A percentile compares a stretch with the other conserved stretches of the same genome.
These are phyloP conservation scores for Corapipo altera DNA, from an alignment of 2,113 vertebrate genomes.

Conservation along the genomic window DNA sequence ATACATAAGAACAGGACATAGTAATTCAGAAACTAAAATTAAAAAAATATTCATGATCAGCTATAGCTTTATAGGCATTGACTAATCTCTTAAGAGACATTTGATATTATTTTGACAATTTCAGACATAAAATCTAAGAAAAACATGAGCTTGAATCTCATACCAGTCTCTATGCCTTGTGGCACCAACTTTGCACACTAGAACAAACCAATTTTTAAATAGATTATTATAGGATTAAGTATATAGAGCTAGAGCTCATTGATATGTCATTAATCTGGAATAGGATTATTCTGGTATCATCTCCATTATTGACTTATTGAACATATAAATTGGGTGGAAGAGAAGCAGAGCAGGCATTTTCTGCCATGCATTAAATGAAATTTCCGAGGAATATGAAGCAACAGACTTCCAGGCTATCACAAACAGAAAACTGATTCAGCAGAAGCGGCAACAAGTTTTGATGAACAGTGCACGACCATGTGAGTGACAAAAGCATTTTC, in stretches of 20 bases:
- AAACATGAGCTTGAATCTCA: background rate
- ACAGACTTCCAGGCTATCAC: background rate
- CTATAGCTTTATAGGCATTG: background rate
- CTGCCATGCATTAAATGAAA: background rate
- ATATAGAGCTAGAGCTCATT: background rate
- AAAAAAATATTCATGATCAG: background rate
- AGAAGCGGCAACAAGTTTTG: background rate
- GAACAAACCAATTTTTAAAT: background rate
- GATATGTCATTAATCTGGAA: background rate
- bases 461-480: background rate
- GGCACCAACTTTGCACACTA: background rate
- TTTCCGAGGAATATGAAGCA: background rate
- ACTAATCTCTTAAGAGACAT: background rate
- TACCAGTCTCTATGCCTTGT: background rate
- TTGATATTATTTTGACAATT: background rate
- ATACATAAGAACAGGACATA: background rate
- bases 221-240: background rate
- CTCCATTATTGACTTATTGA: background rate
- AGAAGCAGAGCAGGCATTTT: background rate
- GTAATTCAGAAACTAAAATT: background rate
- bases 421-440: background rate
- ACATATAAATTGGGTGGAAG: background rate
- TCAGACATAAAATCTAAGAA: background rate
- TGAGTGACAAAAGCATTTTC: background rate
- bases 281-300: background rate